These are phyloP conservation scores for Cephus cinctus DNA, from an alignment of 1,140 invertebrate genomes.

Conservation along the genomic window DNA sequence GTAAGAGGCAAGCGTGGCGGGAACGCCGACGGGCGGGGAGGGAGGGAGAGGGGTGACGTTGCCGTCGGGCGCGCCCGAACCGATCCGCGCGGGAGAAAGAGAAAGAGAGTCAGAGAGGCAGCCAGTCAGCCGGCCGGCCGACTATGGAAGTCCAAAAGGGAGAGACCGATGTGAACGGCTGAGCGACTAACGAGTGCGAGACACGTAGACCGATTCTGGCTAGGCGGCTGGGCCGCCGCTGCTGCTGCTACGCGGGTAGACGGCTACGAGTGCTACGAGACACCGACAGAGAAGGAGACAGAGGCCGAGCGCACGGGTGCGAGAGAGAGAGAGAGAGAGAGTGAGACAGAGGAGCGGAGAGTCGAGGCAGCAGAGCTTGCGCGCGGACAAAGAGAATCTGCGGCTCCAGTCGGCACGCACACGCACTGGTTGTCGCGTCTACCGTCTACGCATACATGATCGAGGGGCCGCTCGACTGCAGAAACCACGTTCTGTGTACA, in stretches of 20 bases:
- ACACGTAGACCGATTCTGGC: conserved; percentile 17
- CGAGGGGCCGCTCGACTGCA: no score
- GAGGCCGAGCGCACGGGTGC: conserved; percentile 15
- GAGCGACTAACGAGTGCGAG: conserved; percentile 22
- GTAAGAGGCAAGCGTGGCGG: no score
- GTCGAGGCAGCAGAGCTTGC: conserved; percentile 25
- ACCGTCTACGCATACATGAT: no score
- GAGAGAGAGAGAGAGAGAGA: not conserved
- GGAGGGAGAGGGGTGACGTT: not conserved
- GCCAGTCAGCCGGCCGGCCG: conserved; percentile 9
- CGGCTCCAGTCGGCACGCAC: conserved; percentile 40
- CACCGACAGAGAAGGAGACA: conserved; percentile 20
- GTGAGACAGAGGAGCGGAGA: conserved; percentile 1
- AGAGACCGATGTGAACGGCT: conserved; percentile 12
- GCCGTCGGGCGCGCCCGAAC: not conserved
- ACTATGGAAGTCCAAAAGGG: conserved; percentile 3
- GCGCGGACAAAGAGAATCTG: conserved; percentile 49
- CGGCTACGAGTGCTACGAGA: not conserved
- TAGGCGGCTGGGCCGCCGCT: conserved; percentile 7
- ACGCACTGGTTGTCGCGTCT: no score
- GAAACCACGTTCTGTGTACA: no score
- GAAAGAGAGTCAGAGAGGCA: conserved; percentile 1
- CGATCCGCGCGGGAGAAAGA: not conserved
- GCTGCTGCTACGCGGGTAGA: conserved; percentile 7
- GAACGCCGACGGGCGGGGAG: conserved; percentile 9